Conservation (phyloP, 2,797 vertebrate genomes). For the Sebastes nivosus region DNA sequence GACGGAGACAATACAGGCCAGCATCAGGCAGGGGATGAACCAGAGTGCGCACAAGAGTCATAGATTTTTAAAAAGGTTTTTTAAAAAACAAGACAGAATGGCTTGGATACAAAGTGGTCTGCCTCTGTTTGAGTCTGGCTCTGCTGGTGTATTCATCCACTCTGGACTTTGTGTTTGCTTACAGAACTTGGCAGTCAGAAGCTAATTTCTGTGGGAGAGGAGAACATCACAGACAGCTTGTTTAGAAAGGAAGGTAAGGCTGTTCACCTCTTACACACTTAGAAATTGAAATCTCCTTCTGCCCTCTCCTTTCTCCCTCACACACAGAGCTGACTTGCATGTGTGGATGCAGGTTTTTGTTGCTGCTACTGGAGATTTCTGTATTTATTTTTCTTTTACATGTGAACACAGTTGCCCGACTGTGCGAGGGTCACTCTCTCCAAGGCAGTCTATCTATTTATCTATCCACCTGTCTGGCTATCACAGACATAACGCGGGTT, state of each 20-base stretch:
- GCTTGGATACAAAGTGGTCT: neutral
- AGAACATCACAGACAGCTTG: constrained; percentile 54
- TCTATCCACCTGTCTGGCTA: constrained; percentile 2
- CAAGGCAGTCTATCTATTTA: neutral
- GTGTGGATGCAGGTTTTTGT: neutral
- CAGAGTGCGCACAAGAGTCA: neutral
- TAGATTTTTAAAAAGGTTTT: neutral
- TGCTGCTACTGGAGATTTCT: neutral
- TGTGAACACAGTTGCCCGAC: neutral
- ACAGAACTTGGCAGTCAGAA: constrained; percentile 51
- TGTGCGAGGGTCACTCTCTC: neutral
- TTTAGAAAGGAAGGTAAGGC: constrained; percentile 64
- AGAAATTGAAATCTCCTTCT: constrained; percentile 11
- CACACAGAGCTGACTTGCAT: neutral
- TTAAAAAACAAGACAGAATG: constrained; percentile 8
- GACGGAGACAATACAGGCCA: constrained; percentile 1
- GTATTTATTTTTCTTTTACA: neutral
- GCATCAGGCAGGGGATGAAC: constrained; percentile 21
- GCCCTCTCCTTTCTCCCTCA: neutral
- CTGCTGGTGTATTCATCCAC: constrained; percentile 35
- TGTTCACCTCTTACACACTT: constrained; percentile 27
- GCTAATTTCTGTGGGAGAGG: constrained; percentile 44
- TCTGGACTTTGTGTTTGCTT: constrained; percentile 60
- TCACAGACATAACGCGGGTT: constrained; percentile 27
- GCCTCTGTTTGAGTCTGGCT: constrained; percentile 9